Percentiles rank a stretch among this genome's conserved stretches.
Conservation (phyloP, 2,888 invertebrate species). For the Nomada ruficornis region DNA sequence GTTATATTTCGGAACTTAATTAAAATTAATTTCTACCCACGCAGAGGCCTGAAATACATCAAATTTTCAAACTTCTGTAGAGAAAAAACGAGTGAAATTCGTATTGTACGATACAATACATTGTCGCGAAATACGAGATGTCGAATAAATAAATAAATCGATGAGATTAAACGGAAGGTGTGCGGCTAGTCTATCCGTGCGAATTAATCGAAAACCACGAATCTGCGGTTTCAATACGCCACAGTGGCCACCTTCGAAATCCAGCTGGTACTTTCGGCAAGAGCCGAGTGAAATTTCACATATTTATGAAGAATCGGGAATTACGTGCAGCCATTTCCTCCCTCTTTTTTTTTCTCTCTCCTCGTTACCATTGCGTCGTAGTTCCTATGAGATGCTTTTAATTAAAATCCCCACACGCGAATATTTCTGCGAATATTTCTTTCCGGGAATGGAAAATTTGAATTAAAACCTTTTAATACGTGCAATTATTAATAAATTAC, state of each 20-base stretch:
- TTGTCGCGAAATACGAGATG: no score
- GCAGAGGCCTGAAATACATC: no score
- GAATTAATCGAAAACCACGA: conserved; percentile 55
- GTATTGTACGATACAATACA: no score
- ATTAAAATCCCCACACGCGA: conserved; percentile 33
- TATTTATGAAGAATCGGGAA: conserved; percentile 39
- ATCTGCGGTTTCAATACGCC: conserved; percentile 26
- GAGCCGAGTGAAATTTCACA: conserved; percentile 17
- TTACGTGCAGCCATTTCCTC: neutral
- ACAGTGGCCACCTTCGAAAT: conserved; percentile 14
- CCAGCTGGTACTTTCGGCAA: neutral
- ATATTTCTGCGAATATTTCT: no score
- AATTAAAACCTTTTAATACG: conserved; percentile 20
- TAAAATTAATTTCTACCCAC: no score
- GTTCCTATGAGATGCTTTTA: conserved; percentile 34
- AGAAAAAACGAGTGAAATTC: no score
- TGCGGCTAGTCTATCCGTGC: conserved; percentile 3
- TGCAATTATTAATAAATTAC: neutral
- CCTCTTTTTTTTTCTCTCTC: no score
- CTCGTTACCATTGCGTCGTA: neutral
- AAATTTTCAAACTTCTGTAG: no score
- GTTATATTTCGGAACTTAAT: no score
- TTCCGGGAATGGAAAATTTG: neutral
- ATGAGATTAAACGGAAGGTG: conserved; percentile 37
- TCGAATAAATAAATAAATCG: conserved; percentile 29